A percentile compares a stretch with the other conserved stretches of the same genome.
These are phyloP conservation scores for Adoxophyes honmai DNA, from an alignment of 1,140 invertebrate species.

Conservation along the genomic window DNA sequence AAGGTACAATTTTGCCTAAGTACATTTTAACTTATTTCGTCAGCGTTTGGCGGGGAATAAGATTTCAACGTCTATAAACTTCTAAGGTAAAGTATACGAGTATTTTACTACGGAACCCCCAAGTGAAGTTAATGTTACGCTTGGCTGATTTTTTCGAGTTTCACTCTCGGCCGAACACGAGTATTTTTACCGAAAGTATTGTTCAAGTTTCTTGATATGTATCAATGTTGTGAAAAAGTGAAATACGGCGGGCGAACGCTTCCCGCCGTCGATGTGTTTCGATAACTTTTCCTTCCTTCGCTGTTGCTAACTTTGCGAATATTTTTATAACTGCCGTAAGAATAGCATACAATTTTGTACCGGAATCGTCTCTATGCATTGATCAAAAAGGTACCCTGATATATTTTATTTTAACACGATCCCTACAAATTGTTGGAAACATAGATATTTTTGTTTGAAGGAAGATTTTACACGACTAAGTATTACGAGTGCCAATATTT, in stretches of 20 bases:
- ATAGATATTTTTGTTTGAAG: no score
- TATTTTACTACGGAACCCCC: conserved; percentile 8
- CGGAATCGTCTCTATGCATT: conserved; percentile 4
- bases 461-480: no score
- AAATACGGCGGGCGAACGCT: conserved; percentile 19
- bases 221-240: conserved; percentile 14
- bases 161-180: conserved; percentile 6
- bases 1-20: not conserved
- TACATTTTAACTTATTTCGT: not conserved
- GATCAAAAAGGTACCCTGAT: no score
- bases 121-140: conserved; percentile 5
- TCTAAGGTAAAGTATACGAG: not conserved
- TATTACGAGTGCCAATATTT: no score
- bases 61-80: conserved; percentile 8
- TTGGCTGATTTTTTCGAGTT: conserved; percentile 8
- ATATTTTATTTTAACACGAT: no score
- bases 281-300: conserved; percentile 25
- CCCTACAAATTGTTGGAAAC: no score
- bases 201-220: conserved; percentile 14
- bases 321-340: not conserved
- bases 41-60: not conserved
- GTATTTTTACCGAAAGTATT: conserved; percentile 12
- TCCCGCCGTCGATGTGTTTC: conserved; percentile 21
- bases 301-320: conserved; percentile 23
- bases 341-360: not conserved